Conservation (phyloP, 2,888 invertebrate species). For the Aphidoletes aphidimyza region DNA sequence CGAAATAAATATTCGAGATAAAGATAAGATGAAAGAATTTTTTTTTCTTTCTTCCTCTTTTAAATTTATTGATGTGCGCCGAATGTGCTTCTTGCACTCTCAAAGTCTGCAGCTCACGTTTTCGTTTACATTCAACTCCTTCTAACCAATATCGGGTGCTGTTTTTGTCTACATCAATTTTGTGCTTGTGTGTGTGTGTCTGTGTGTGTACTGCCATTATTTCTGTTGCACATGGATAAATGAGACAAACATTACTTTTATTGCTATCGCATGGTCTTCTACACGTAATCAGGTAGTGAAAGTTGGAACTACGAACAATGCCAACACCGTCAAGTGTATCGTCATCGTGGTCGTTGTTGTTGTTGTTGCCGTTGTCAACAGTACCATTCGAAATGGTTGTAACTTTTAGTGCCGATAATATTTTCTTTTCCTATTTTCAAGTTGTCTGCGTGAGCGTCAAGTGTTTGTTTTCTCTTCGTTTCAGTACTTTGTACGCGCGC, state of each 20-base stretch:
- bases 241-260: conserved; percentile 13
- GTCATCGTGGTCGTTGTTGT: background rate
- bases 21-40: conserved; percentile 2
- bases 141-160: background rate
- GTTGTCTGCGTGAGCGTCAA: background rate
- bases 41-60: background rate
- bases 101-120: background rate
- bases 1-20: background rate
- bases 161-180: background rate
- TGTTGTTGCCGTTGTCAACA: background rate
- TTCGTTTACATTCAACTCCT: background rate
- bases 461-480: background rate
- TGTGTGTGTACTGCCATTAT: background rate
- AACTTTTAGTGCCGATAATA: conserved; percentile 41
- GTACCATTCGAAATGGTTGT: conserved; percentile 3
- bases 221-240: background rate
- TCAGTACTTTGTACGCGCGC: background rate
- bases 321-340: background rate
- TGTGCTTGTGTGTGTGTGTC: background rate
- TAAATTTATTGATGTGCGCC: background rate
- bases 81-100: too few relatives aligned
- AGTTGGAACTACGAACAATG: conserved; percentile 20
- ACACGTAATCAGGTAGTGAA: conserved; percentile 49
- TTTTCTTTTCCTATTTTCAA: conserved; percentile 29
- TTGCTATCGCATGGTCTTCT: background rate